These are phyloP conservation scores for Myopa tessellatipennis DNA, from an alignment of 2,888 invertebrate genomes.

Conservation along the genomic window DNA sequence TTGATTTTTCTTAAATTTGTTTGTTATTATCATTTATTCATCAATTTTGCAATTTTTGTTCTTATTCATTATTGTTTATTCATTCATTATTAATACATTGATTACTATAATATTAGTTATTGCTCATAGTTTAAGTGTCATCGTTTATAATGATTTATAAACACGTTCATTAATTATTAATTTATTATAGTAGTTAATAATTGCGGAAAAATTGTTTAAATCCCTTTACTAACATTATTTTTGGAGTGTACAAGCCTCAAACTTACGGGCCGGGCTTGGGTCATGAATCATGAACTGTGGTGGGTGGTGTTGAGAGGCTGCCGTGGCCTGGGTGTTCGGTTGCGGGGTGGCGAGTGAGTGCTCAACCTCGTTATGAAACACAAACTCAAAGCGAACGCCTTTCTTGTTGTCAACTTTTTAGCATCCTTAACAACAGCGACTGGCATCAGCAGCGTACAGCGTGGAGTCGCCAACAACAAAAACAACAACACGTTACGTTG, in stretches of 20 bases:
- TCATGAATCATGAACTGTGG: not conserved
- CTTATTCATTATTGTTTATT: not conserved
- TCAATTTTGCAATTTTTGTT: not conserved
- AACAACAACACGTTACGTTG: not conserved
- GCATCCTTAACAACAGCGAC: not conserved
- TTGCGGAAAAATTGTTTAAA: too few species aligned
- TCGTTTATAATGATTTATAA: too few species aligned
- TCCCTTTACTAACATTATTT: not conserved
- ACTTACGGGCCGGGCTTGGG: not conserved
- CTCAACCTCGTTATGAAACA: slow-evolving; percentile 11
- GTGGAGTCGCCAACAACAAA: slow-evolving; percentile 7
- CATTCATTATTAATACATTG: not conserved
- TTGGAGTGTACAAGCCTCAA: not conserved
- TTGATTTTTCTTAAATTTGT: not conserved
- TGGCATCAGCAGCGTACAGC: not conserved
- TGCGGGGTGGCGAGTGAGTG: not conserved
- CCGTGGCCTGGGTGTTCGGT: not conserved
- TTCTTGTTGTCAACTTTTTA: slow-evolving; percentile 1
- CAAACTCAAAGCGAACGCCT: slow-evolving; percentile 23
- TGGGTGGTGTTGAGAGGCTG: not conserved
- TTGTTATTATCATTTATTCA: too few species aligned
- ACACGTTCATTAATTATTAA: too few species aligned
- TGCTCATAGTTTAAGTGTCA: too few species aligned
- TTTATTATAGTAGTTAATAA: too few species aligned
- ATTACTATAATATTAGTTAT: too few species aligned